Percentiles rank a stretch among this genome's conserved stretches.
phyloP scores from a whole-genome alignment of 2,797 vertebrate species.

The Helicolenus hilgendorfi region DNA sequence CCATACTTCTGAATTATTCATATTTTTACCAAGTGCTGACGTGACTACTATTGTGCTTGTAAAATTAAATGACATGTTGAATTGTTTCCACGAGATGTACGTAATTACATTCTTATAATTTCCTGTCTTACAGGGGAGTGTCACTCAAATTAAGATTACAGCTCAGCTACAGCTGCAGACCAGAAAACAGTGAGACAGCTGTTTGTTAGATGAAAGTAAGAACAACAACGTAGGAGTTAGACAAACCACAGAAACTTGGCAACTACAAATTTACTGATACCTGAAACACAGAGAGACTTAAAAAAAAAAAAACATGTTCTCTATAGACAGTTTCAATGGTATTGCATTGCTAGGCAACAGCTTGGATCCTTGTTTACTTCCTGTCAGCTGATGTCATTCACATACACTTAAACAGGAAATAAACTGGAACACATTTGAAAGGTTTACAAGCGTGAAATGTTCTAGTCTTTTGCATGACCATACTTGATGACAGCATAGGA shows the following conservation, averaged over 20 bases:
- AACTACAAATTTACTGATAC: neutral
- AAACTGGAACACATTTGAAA: too few relatives aligned
- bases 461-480: neutral
- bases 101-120: neutral
- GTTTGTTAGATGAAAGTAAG: neutral
- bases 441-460: too few relatives aligned
- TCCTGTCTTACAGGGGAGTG: neutral
- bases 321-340: too few relatives aligned
- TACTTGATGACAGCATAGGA: too few relatives aligned
- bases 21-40: neutral
- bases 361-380: too few relatives aligned
- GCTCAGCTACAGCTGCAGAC: neutral
- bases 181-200: neutral
- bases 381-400: too few relatives aligned
- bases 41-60: neutral
- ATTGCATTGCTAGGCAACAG: too few relatives aligned
- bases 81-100: slow-evolving; percentile 1
- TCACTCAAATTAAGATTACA: neutral
- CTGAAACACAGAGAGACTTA: neutral
- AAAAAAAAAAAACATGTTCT: neutral
- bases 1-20: slow-evolving; percentile 41
- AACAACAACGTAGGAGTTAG: neutral
- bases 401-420: too few relatives aligned
- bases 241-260: neutral
- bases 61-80: neutral